Evolutionary conservation across 2,888 invertebrate species (phyloP), one percentile per base, ranked within the genome.

Genomic region (Drosophila silvestris): DNA sequence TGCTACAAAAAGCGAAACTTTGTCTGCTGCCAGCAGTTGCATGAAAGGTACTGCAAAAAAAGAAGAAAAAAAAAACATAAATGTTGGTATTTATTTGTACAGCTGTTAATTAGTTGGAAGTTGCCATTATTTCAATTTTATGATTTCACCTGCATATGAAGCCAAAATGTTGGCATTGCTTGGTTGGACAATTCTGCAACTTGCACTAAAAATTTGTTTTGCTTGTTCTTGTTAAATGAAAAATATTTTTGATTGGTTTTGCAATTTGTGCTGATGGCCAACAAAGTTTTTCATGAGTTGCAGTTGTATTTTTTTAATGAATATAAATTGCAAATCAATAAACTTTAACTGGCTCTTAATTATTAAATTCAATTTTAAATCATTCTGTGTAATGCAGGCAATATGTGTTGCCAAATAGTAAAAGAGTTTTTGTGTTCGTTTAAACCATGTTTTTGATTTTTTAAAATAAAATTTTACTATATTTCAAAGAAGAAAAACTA

Each of bases 71-170:
- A 54, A 30, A 35, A 33, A 22, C n/a, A 32, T 32, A 39, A 41
- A 39, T 62, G 26, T 41, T 76, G 70, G 79, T 81, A 83, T 86
- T 90, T 86, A 90, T 85, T 90, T 88, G 85, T 85, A 85, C 89
- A 77, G 74, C 76, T 85, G 85, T 85, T 90, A 90, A 90, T 90
- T 85, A 82, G 83, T 78, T 89, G 74, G 70, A 72, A 75, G 83
- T 77, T 83, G 81, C 81, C 81, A 90, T 89, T 85, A 83, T 90
- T 90, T 86, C 59, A 83, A 81, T 85, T 83, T 89, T 73, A 90
- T 72, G 59, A 57, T 62, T 73, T 77, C 61, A 53, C 64, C 71
- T 61, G 54, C 64, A 70, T 74, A 70, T 76, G 70, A 61, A 69
- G 50, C 66, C 63, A 33, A 77, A 78, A 68, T 53, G 64, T 67